Evolutionary conservation across 2,113 vertebrate species (phyloP), one percentile per base, ranked within the genome.

Genomic region (Clarias magur): DNA sequence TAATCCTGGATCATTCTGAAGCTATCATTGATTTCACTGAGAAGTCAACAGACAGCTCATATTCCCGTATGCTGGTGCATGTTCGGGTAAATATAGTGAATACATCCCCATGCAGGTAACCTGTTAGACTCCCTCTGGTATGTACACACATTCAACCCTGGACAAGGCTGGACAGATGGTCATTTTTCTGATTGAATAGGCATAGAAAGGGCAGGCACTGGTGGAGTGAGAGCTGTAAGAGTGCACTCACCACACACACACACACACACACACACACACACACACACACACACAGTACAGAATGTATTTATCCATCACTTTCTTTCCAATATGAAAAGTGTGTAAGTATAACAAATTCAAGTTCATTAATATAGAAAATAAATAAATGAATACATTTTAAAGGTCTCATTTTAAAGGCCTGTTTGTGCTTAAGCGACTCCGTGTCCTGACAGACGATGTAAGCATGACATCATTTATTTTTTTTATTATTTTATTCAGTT

Each of bases 151-250:
- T 65, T 42, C 48, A 75, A n/a, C 30, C 79, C 19, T 17, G 17
- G 54, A 19, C 48, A 60, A 62, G 23, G 75, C 57, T 9, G 27
- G 80, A 86, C 88, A 86, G 89, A 90, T 89, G 89, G 88, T 67
- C 70, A 56, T 89, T 89, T 88, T 85, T 85, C 86, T 82, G 84
- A 75, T 67, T 57, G 82, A 83, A 85, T 67, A 67, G 88, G 80
- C 88, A 83, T 65, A 88, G 48, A 75, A 67, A 81, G 68, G 56
- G 67, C 54, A 75, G 57, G 57, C 34, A 13, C 80, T 82, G 65
- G 79, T 54, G 38, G 56, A 70, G 54, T 59, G 65, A 60, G 27
- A 23, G 63, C 59, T 79, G 60, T 30, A 53, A 76, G 76, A 85
- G 13, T 60, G 30, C 82, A 76, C 65, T 54, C 73, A 76, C 73